Conservation (phyloP, 2,797 vertebrate genomes). For the Helarctos malayanus region DNA sequence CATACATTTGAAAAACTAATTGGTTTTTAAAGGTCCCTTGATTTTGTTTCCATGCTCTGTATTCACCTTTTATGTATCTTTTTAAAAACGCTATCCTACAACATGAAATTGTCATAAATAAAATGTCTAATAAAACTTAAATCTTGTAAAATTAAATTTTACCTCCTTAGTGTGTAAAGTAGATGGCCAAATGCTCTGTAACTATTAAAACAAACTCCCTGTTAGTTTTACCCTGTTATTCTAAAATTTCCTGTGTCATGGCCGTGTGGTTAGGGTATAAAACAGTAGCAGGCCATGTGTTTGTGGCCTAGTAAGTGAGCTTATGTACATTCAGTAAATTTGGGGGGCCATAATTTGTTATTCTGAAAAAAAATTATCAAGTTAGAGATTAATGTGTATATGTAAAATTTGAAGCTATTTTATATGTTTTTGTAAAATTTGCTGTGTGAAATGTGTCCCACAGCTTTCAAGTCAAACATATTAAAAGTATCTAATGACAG, state of each 20-base stretch:
- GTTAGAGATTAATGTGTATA: neutral
- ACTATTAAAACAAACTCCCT: neutral
- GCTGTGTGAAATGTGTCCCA: neutral
- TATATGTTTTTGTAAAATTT: neutral
- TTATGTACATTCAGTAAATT: neutral
- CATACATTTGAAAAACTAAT: conserved; percentile 82
- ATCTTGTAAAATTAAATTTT: neutral
- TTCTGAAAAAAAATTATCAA: neutral
- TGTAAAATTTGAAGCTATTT: neutral
- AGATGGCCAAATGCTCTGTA: neutral
- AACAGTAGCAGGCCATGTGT: neutral
- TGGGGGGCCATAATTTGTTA: neutral
- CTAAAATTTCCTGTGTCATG: neutral
- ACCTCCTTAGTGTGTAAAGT: neutral
- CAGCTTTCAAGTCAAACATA: neutral
- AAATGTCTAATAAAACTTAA: conserved; percentile 38
- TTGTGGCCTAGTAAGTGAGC: neutral
- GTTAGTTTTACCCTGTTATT: neutral
- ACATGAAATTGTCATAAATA: conserved; percentile 62
- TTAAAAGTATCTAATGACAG: neutral
- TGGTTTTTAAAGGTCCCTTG: conserved; percentile 76
- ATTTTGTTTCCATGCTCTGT: conserved; percentile 46
- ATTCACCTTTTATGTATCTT: conserved; percentile 49
- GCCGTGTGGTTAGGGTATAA: neutral
- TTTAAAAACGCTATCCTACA: neutral